These are phyloP conservation scores for Aplodontia rufa DNA, from an alignment of 2,113 vertebrate genomes.

Conservation along the genomic window DNA sequence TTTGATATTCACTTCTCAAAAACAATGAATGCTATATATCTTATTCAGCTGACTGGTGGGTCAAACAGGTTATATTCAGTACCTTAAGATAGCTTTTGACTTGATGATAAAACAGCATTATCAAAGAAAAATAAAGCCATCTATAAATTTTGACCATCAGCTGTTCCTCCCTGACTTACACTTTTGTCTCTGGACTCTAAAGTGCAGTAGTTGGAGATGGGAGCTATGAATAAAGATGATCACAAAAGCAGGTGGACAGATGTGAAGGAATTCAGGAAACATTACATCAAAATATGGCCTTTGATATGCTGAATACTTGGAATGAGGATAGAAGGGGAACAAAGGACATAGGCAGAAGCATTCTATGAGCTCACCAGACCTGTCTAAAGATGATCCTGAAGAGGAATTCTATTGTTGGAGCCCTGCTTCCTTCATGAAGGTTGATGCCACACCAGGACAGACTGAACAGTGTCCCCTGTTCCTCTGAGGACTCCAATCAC, in stretches of 20 bases:
- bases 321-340: background rate
- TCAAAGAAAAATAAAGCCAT: conserved; percentile 31
- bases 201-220: background rate
- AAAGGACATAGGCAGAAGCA: background rate
- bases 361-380: background rate
- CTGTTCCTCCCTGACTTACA: background rate
- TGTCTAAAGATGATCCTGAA: background rate
- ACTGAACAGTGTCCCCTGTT: background rate
- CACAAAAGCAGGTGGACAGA: background rate
- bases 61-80: background rate
- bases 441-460: rapidly evolving
- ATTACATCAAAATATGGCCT: too few species aligned
- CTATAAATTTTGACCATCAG: background rate
- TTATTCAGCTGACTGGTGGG: conserved; percentile 35
- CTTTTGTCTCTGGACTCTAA: background rate
- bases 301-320: background rate
- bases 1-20: conserved; percentile 26
- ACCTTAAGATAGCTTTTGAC: conserved; percentile 2
- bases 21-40: conserved; percentile 53
- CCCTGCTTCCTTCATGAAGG: too few species aligned
- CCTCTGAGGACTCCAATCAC: background rate
- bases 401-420: background rate
- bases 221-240: background rate
- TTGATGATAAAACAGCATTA: conserved; percentile 17
- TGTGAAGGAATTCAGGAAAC: background rate